phyloP scores from a whole-genome alignment of 2,113 vertebrate genomes.

The Seriola quinqueradiata region DNA sequence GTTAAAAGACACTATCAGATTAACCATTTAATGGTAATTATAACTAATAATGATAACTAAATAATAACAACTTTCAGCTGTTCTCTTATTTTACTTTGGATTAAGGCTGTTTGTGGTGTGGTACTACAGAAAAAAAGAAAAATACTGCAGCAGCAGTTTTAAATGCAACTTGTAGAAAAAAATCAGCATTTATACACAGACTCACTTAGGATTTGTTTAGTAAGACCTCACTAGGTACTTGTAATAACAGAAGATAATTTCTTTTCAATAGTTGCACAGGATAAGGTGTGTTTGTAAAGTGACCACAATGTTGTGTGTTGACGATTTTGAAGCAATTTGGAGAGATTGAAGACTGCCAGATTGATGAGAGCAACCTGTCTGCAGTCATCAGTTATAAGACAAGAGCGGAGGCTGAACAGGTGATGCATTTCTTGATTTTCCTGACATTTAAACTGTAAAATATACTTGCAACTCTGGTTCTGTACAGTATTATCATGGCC shows the following conservation, averaged over 20 bases:
- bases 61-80: not conserved
- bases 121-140: not conserved
- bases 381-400: slow-evolving; percentile 94
- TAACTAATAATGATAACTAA: too few species aligned
- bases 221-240: not conserved
- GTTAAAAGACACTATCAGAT: not conserved
- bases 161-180: not conserved
- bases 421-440: slow-evolving; percentile 52
- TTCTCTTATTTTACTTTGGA: not conserved
- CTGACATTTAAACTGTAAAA: not conserved
- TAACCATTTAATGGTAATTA: not conserved
- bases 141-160: not conserved
- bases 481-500: not conserved
- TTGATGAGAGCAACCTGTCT: slow-evolving; percentile 90
- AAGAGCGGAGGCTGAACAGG: slow-evolving; percentile 95
- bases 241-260: not conserved
- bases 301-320: slow-evolving; percentile 46
- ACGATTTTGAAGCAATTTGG: slow-evolving; percentile 93
- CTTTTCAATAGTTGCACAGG: not conserved
- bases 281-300: slow-evolving; percentile 7
- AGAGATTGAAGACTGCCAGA: slow-evolving; percentile 97
- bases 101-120: not conserved
- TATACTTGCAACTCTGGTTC: not conserved
- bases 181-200: not conserved
- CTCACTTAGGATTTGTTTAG: not conserved